Conservation (phyloP, 2,797 vertebrate genomes). For the Anguilla anguilla region DNA sequence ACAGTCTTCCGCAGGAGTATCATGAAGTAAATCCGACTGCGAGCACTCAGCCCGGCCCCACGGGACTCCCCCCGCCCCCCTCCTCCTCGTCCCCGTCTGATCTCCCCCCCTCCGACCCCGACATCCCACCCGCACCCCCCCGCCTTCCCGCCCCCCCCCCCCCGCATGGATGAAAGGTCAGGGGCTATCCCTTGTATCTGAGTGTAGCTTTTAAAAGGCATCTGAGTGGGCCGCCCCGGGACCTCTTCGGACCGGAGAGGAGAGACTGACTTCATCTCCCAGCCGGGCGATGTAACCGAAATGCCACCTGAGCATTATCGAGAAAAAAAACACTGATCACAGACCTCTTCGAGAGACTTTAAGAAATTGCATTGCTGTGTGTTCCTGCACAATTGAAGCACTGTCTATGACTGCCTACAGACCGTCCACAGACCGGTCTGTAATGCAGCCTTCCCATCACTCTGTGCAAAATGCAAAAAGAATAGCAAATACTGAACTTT, state of each 20-base stretch:
- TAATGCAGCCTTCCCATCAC: slow-evolving; percentile 59
- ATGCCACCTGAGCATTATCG: slow-evolving; percentile 43
- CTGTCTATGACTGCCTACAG: slow-evolving; percentile 66
- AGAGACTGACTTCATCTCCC: slow-evolving; percentile 48
- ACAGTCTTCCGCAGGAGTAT: slow-evolving; percentile 68
- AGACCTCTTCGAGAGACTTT: slow-evolving; percentile 50
- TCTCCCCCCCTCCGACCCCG: slow-evolving; percentile 5
- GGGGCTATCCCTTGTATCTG: slow-evolving; percentile 38
- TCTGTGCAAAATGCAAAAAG: slow-evolving; percentile 58
- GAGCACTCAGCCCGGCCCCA: slow-evolving; percentile 35
- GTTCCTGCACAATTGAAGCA: slow-evolving; percentile 74
- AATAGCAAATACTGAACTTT: slow-evolving; percentile 69
- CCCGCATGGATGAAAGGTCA: slow-evolving; percentile 15
- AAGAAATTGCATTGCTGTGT: slow-evolving; percentile 56
- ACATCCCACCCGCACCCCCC: neutral
- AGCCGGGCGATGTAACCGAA: slow-evolving; percentile 34
- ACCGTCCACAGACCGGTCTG: slow-evolving; percentile 62
- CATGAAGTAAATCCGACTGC: slow-evolving; percentile 34
- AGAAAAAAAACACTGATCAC: slow-evolving; percentile 40
- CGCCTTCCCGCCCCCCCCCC: neutral
- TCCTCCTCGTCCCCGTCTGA: slow-evolving; percentile 10
- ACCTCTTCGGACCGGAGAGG: slow-evolving; percentile 68
- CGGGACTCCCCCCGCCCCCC: slow-evolving; percentile 34
- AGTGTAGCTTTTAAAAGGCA: slow-evolving; percentile 42
- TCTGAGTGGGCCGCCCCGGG: slow-evolving; percentile 77